Evolutionary conservation across 1,140 invertebrate genomes (phyloP), one percentile per base, ranked within the genome.

Genomic region (Meteorus sp.): DNA sequence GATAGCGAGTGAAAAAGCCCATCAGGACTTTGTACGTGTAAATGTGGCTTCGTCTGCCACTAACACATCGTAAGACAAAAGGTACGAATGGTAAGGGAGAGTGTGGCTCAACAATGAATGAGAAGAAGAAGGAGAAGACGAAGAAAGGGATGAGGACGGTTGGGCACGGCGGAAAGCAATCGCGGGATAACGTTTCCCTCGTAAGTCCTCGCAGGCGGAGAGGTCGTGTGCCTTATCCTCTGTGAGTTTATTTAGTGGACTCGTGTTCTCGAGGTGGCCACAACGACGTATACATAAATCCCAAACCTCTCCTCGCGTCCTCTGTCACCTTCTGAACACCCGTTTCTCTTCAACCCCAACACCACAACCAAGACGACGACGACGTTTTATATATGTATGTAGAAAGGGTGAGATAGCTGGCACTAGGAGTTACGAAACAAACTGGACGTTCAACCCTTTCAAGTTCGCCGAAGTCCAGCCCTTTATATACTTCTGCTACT

Each of bases 281-380:
- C 59, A 67, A 64, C 66, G 64, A 60, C 64, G 61, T 68, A 62
- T 69, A 73, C 69, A 77, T 75, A 77, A 75, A 75, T 77, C 65
- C 44, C 66, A 56, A 51, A 61, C 61, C 64, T 60, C 64, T 59
- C 58, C 55, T 56, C 48, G 37, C 22, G 41, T 53, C 17, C 39
- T 53, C 57, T 45, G 37, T 45, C 54, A 52, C 41, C 35, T 45
- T 23, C 29, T 33, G 43, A 17, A 50, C 53, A 20, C 52, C 50
- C 15, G 39, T 35, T 55, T 8, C 31, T 20, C 31, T 23, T 50
- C 47, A 31, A 37, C 17, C 45, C 50, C 29, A 20, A 52, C 50
- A 52, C 47, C 41, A 17, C 13, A 4, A 8, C 37, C 39, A n/a
- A n/a, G n/a, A n/a, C n/a, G n/a, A n/a, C n/a, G n/a, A n/a, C n/a